Percentiles rank a stretch among this genome's conserved stretches.
Conservation (phyloP, 2,113 vertebrate species). For the Speoplatyrhinus poulsoni region DNA sequence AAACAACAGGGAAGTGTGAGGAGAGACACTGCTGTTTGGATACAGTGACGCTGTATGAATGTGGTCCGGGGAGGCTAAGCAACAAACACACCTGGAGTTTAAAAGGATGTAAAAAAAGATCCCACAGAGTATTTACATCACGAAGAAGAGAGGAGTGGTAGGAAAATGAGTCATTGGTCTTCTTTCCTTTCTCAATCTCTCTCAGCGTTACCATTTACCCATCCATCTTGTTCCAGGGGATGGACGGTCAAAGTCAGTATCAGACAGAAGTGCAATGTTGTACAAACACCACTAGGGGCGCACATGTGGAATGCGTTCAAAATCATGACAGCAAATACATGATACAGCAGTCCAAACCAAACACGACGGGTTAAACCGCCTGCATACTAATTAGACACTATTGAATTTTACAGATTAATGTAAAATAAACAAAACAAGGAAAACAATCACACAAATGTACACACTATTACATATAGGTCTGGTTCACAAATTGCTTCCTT, state of each 20-base stretch:
- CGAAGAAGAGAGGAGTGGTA: conserved; percentile 37
- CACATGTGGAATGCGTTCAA: background rate
- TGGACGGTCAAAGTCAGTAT: conserved; percentile 33
- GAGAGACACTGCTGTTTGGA: conserved; percentile 4
- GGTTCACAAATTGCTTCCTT: background rate
- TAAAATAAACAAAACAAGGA: background rate
- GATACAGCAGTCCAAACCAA: conserved; percentile 10
- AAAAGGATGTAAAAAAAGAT: conserved; percentile 55
- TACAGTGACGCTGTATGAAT: conserved; percentile 59
- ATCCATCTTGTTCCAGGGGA: conserved; percentile 39
- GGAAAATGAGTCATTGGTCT: conserved; percentile 23
- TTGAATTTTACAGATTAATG: background rate
- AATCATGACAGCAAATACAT: background rate
- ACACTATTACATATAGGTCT: conserved; percentile 1
- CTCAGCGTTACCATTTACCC: conserved; percentile 30
- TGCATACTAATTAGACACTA: background rate
- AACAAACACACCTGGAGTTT: conserved; percentile 75
- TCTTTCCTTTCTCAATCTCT: conserved; percentile 20
- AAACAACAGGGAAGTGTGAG: conserved; percentile 2
- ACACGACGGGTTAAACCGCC: background rate
- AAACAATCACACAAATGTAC: background rate
- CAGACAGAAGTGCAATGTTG: conserved; percentile 18
- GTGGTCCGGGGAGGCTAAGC: conserved; percentile 68
- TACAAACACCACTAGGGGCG: conserved; percentile 13
- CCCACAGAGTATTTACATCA: conserved; percentile 68